A percentile compares a stretch with the other conserved stretches of the same genome.
Evolutionary conservation across 2,888 invertebrate species (phyloP).

Genomic region (Disparrhopalites patrizii): DNA sequence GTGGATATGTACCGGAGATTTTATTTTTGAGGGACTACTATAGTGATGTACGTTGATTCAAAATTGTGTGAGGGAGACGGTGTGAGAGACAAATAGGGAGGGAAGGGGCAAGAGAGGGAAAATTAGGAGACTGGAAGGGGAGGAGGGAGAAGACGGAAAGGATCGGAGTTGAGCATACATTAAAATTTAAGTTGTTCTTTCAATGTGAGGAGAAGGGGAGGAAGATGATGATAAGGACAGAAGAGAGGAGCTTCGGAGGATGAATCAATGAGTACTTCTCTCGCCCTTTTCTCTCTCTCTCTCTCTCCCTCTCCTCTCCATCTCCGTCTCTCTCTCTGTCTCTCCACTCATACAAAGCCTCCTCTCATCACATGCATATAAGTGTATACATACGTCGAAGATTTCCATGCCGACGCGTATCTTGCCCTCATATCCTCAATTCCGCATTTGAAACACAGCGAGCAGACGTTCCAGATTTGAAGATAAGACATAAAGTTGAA

Average conservation of each 20-base stretch:
- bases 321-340: too few species aligned
- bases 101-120: background rate
- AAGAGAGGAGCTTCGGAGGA: too few species aligned
- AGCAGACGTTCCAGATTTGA: constrained; percentile 6
- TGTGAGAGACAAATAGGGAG: background rate
- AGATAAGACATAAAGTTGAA: constrained; percentile 4
- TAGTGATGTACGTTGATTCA: too few species aligned
- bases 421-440: too few species aligned
- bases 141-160: background rate
- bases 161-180: background rate
- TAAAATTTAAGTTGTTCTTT: constrained; percentile 7
- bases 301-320: too few species aligned
- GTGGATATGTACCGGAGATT: background rate
- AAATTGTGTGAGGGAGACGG: background rate
- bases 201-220: background rate
- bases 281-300: too few species aligned
- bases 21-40: background rate
- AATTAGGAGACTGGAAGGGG: background rate
- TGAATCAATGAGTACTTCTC: background rate
- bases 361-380: too few species aligned
- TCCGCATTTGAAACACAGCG: too few species aligned
- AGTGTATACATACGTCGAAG: too few species aligned
- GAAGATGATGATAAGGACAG: background rate
- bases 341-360: too few species aligned
- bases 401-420: too few species aligned